These are phyloP conservation scores for Trissolcus brochymenae DNA, from an alignment of 2,888 invertebrate genomes.

Conservation along the genomic window DNA sequence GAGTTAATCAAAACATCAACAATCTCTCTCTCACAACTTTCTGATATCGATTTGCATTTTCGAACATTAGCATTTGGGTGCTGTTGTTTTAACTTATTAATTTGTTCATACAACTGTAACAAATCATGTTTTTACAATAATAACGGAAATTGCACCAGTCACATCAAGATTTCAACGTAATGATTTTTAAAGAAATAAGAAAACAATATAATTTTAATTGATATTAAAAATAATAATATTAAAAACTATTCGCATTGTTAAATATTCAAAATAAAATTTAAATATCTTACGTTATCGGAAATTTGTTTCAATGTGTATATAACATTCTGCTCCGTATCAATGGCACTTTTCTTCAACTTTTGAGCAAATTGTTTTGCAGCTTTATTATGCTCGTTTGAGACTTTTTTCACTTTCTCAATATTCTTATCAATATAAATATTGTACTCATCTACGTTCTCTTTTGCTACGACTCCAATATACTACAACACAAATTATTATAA, in stretches of 20 bases:
- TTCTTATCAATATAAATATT: slow-evolving; percentile 6
- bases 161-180: no score
- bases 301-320: slow-evolving; percentile 4
- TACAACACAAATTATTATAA: neutral
- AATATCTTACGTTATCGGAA: slow-evolving; percentile 11
- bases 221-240: no score
- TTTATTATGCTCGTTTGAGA: slow-evolving; percentile 7
- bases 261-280: no score
- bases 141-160: no score
- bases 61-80: neutral
- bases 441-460: slow-evolving; percentile 14
- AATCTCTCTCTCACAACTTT: slow-evolving; percentile 24
- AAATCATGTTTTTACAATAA: neutral
- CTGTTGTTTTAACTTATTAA: slow-evolving; percentile 34
- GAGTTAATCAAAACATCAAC: slow-evolving; percentile 34
- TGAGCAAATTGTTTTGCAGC: slow-evolving; percentile 8
- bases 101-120: slow-evolving; percentile 36
- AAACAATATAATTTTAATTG: no score
- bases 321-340: slow-evolving; percentile 6
- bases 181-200: no score
- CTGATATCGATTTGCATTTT: slow-evolving; percentile 25
- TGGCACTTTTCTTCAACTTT: slow-evolving; percentile 11
- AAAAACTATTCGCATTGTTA: no score
- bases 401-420: slow-evolving; percentile 8
- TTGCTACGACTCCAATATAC: neutral